Percentiles rank a stretch among this genome's conserved stretches.
Conservation (phyloP, 2,113 vertebrate species). For the Xyrauchen texanus region DNA sequence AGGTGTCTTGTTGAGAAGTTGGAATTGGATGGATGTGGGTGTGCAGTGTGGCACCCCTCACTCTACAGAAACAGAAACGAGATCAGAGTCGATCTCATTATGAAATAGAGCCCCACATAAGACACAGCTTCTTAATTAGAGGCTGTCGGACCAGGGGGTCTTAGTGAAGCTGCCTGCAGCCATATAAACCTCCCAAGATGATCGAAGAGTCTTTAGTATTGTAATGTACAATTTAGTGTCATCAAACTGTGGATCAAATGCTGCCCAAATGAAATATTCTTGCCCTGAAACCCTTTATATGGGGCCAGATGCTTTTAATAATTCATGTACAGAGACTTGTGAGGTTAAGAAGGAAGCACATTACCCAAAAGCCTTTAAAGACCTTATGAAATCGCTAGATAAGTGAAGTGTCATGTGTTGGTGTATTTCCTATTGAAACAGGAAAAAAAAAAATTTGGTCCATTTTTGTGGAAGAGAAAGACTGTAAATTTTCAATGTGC, state of each 20-base stretch:
- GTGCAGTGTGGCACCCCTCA: conserved; percentile 36
- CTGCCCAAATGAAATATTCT: conserved; percentile 29
- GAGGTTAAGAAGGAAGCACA: conserved; percentile 3
- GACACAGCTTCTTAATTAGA: conserved; percentile 30
- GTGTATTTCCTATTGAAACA: background rate
- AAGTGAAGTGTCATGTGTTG: no score
- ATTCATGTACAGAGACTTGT: conserved; percentile 18
- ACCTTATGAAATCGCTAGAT: no score
- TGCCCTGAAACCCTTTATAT: conserved; percentile 25
- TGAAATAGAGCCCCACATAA: conserved; percentile 46
- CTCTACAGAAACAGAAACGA: conserved; percentile 12
- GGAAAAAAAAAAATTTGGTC: background rate
- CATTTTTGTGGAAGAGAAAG: no score
- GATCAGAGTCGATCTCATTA: conserved; percentile 45
- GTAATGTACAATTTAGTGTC: conserved; percentile 25
- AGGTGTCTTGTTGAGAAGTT: conserved; percentile 17
- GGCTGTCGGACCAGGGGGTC: conserved; percentile 23
- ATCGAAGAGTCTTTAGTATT: conserved; percentile 3
- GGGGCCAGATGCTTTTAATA: conserved; percentile 17
- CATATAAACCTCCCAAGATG: conserved; percentile 17
- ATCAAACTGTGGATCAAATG: conserved; percentile 24
- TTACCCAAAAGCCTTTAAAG: no score
- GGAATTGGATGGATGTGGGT: conserved; percentile 19
- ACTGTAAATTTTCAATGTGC: no score
- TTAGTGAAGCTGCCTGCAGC: conserved; percentile 2